phyloP scores from a whole-genome alignment of 2,113 vertebrate species.

The Macquaria ambigua region DNA sequence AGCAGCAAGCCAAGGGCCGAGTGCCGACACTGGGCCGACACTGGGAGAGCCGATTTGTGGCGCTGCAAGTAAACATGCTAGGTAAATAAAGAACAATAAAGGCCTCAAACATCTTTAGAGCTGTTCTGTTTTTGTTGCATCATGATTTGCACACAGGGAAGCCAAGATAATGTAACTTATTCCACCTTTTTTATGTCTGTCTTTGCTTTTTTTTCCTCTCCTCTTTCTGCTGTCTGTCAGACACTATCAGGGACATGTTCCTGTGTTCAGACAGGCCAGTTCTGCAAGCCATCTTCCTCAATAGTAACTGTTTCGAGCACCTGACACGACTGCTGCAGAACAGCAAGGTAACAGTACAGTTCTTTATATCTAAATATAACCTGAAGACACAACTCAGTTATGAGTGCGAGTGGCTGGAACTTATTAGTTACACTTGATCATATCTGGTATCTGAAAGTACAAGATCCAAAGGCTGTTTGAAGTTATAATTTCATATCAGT shows the following conservation, averaged over 20 bases:
- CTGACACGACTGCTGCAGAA: slow-evolving; percentile 96
- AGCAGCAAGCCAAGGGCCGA: slow-evolving; percentile 74
- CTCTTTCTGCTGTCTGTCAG: slow-evolving; percentile 73
- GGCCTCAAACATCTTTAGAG: neutral
- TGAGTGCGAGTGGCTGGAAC: neutral
- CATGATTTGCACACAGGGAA: neutral
- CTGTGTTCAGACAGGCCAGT: slow-evolving; percentile 96
- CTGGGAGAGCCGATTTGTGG: slow-evolving; percentile 94
- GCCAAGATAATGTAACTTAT: neutral
- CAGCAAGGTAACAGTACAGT: slow-evolving; percentile 90
- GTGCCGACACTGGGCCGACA: slow-evolving; percentile 79
- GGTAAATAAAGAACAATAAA: slow-evolving; percentile 76
- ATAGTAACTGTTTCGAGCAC: slow-evolving; percentile 99
- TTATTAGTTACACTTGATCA: neutral
- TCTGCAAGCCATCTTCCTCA: slow-evolving; percentile 98
- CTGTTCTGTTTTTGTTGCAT: neutral
- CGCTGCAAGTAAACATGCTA: slow-evolving; percentile 96
- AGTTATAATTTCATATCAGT: neutral
- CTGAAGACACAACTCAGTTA: neutral
- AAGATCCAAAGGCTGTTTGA: neutral
- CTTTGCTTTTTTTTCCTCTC: neutral
- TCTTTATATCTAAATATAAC: slow-evolving; percentile 8
- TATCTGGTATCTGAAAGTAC: neutral
- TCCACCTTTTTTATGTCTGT: neutral
- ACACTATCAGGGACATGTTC: slow-evolving; percentile 97